Evolutionary conservation across 2,888 invertebrate genomes (phyloP), one percentile per base, ranked within the genome.

Genomic region (Brenthis daphne): DNA sequence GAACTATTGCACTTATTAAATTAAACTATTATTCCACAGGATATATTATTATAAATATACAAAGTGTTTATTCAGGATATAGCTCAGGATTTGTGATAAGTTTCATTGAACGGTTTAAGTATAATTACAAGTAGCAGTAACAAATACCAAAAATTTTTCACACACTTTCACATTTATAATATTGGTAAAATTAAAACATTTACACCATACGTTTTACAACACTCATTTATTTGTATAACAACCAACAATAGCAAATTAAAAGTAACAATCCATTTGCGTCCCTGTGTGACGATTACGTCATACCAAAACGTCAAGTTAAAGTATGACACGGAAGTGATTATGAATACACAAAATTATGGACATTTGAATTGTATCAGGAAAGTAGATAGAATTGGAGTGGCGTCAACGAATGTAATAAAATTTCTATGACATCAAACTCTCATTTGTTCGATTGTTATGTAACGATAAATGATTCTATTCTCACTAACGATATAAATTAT

Each of bases 301-400:
- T 74, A 57, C 6, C n/a, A 71, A 77, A 77, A 75, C 73, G 70
- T 69, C 67, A 70, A 29, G 29, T 29, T 29, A 29, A 71, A 71
- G 72, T 74, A 77, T 80, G 75, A 85, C 77, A 77, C 84, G 86
- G 85, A 87, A 85, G 81, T 80, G 72, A 76, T 70, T 71, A 67
- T 76, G 76, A 76, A 71, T 74, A 80, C 80, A 79, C 80, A 79
- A 81, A 82, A 81, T 82, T 74, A 74, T 73, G 76, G 74, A 69
- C 69, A 77, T 78, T 78, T 77, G 72, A 74, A 77, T 76, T 74
- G 76, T 74, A 58, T 74, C 66, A 58, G 68, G 67, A 74, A 57
- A 57, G 67, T 54, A 69, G 65, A 43, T 53, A 57, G 51, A 57
- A 64, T 51, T 29, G 29, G 50, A 48, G 43, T 29, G 37, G 51